A percentile compares a stretch with the other conserved stretches of the same genome.
Evolutionary conservation across 1,140 invertebrate species (phyloP).

Genomic region (Eurytemora carolleeae): DNA sequence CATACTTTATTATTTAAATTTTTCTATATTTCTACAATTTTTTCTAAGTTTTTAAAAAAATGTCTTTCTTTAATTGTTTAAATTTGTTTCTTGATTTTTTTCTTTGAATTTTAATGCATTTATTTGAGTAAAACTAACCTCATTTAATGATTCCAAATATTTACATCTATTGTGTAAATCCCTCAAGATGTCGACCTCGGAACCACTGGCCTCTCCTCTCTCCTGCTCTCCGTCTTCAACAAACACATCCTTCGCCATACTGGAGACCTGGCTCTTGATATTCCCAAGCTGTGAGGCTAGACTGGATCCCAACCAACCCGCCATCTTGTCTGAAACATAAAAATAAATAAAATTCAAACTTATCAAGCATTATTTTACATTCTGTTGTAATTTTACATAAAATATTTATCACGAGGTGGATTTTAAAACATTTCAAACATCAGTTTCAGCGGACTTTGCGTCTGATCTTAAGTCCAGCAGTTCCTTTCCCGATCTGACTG

Average conservation of each 20-base stretch:
- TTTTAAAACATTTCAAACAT: no score
- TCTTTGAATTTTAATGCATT: no score
- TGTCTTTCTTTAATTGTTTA: no score
- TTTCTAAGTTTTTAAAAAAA: no score
- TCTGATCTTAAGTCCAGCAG: constrained; percentile 15
- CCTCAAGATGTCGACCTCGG: not conserved
- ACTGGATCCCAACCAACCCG: not conserved
- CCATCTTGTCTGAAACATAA: no score
- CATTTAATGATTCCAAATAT: not conserved
- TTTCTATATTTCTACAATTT: no score
- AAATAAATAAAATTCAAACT: not conserved
- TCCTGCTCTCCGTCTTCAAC: no score
- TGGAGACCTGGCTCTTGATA: not conserved
- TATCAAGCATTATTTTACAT: not conserved
- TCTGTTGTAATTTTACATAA: no score
- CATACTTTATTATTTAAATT: no score
- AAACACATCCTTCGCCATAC: not conserved
- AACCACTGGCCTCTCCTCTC: not conserved
- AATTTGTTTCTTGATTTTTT: no score
- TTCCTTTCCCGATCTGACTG: constrained; percentile 48
- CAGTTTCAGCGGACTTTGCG: constrained; percentile 9
- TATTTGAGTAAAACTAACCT: no score
- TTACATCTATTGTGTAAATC: not conserved
- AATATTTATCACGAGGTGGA: not conserved
- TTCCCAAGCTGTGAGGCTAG: not conserved